Evolutionary conservation across 2,797 vertebrate species (phyloP).

Genomic region (Benthosema pterotum): DNA sequence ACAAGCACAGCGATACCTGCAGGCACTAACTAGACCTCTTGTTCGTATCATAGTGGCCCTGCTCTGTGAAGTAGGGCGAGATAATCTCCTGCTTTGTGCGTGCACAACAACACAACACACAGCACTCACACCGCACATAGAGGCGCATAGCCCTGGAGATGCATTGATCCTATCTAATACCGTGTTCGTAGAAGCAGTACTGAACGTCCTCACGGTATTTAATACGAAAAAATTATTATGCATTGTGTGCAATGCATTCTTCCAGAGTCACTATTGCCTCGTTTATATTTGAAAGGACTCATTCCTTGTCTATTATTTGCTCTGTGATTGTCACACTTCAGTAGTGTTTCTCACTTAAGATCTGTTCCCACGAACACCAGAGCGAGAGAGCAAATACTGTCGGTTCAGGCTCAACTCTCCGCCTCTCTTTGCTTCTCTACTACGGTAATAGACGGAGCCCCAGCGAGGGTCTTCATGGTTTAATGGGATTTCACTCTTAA

Average conservation of each 20-base stretch:
- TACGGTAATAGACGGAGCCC: constrained; percentile 12
- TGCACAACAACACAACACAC: not conserved
- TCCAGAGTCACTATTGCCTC: too few species aligned
- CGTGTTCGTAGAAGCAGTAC: constrained; percentile 4
- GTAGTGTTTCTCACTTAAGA: constrained; percentile 4
- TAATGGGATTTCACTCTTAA: constrained; percentile 61
- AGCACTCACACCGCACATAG: constrained; percentile 16
- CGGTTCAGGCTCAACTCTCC: not conserved
- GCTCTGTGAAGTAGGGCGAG: constrained; percentile 15
- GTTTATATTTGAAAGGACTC: not conserved
- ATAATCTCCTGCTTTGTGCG: constrained; percentile 12
- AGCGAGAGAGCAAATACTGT: too few species aligned
- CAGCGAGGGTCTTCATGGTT: constrained; percentile 40
- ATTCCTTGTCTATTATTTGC: not conserved
- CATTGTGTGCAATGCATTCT: not conserved
- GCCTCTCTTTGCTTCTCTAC: constrained; percentile 9
- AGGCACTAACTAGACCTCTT: constrained; percentile 1
- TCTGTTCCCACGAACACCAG: not conserved
- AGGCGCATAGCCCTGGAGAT: not conserved
- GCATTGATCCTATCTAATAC: not conserved
- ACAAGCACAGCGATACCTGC: constrained; percentile 30
- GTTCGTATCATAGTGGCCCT: not conserved
- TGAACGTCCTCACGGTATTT: not conserved
- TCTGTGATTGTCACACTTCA: constrained; percentile 18
- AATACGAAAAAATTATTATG: not conserved